Base-by-base conservation (phyloP, 2,888 invertebrate species). In the Hipparchia sbordonii region DNA sequence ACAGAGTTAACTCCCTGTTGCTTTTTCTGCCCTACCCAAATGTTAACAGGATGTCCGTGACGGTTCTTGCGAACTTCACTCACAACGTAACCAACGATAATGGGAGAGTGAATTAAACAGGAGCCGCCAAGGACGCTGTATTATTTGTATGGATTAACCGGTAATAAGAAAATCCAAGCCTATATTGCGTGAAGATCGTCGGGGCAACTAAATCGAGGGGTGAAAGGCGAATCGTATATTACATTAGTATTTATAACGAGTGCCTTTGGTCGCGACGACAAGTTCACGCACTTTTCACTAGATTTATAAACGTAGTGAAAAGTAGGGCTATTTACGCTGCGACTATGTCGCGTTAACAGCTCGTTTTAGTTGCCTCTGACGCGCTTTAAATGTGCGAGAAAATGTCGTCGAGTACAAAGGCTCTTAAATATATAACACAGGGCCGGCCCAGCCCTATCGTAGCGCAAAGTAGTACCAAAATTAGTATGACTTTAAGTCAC, bases 131-230 rank as follows among this genome's bases (percentile, higher is more conserved):
- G 48, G 4, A 48, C 48, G 6, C 6, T 2, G 6, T 48, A 48
- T 48, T 48, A 48, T 48, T 48, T 48, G 48, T 4, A 7, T 48
- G 8, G 48, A 1, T 5, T 39, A 39, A 39, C 2, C 39, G 39
- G 5, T 48, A 48, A 8, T 48, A 7, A n/a, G 2, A 6, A 61
- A 45, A 45, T 12, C 60, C 45, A 61, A 39, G 60, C n/a, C 60
- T 45, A 61, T 61, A 60, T 5, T 5, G 10, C 2, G 12, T 39
- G 45, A 10, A 10, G 12, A 60, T 60, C 39, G 33, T 39, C 6
- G 57, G 13, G 57, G 57, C 57, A 57, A 57, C 23, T 61, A 61
- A 45, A 61, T 61, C 60, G 60, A 61, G 60, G 60, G 60, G 60
- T 61, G 60, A 61, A 61, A 61, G 45, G 60, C 60, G 60, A 61